Evolutionary conservation across 2,797 vertebrate species (phyloP), one percentile per base, ranked within the genome.

Genomic region (Cottoperca gobio): DNA sequence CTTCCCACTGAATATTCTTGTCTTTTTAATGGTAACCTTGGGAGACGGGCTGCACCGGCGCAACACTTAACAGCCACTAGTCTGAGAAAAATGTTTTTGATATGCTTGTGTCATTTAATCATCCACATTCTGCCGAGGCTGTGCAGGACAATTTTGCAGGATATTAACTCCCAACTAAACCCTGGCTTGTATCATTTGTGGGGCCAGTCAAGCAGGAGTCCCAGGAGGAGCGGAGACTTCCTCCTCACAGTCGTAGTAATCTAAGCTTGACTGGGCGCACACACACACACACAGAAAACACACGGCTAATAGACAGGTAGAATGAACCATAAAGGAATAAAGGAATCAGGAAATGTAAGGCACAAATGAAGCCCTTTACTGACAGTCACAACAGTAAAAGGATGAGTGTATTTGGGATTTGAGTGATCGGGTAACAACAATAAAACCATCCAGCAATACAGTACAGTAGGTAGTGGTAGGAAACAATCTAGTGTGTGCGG

Each of bases 141-240:
- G 93, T 84, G 89, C 93, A 87, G 94, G 94, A 95, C 94, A 95
- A 96, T 96, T 95, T 95, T 95, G 94, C 94, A 96, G 95, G 95
- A 95, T 95, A 95, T 95, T 95, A 96, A 95, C 94, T 96, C 94
- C 89, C 92, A 93, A 94, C 93, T 95, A 95, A 96, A 95, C 93
- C 93, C 91, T 92, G 93, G 90, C 93, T 94, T 94, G 93, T 95
- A 95, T 94, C 94, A 95, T 95, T 95, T 95, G 95, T 93, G 94
- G 93, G 94, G 94, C 93, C 92, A 95, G 94, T 95, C 94, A 94
- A 95, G 93, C 94, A 93, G 89, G 85, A 92, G 93, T 95, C 94
- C 94, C 93, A 87, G 83, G 94, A 94, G 94, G 91, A 89, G 79
- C 76, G 33, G 88, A 87, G 83, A 92, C 92, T 93, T 93, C 90